Evolutionary conservation across 2,888 invertebrate species (phyloP), one percentile per base, ranked within the genome.

Genomic region (Metellina segmentata): DNA sequence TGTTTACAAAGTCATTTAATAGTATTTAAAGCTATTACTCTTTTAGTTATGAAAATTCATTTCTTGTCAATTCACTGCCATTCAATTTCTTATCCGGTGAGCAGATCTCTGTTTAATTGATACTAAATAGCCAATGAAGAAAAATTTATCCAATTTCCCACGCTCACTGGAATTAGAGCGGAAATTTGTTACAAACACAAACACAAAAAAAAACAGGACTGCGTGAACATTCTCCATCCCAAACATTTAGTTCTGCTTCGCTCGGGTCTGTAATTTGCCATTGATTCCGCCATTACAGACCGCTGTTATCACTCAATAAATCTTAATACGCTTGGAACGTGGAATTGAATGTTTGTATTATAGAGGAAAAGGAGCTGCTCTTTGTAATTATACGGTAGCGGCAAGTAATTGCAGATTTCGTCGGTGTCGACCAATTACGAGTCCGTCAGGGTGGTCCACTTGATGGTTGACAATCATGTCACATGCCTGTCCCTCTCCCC

Each of bases 401-500:
- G 77, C 74, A 70, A 51, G 81, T 86, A 90, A 90, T 90, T 90
- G 85, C 85, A 61, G 85, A 74, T 81, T 79, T 70, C 78, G 90
- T 85, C 85, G 90, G 90, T 90, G 90, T 90, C 81, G 86, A 86
- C 90, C 90, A 90, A 90, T 90, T 90, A 90, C 53, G 8, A n/a
- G 53, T 19, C 81, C 81, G 74, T 19, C 79, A 71, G 61, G 90
- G 90, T 90, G 90, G 90, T 90, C 90, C 77, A 34, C n/a, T 19
- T 20, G 6, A n/a, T 78, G 69, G 81, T 81, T 75, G 90, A 90
- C 90, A 90, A 52, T 61, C 90, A 85, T 81, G 81, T 70, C 90
- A 90, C 74, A 86, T 20, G 75, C 51, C 11, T 61, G 61, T 61
- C 61, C 61, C 16, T 61, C 61, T 61, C 13, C 61, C 16, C 16